Percentiles rank a stretch among this genome's conserved stretches.
phyloP scores from a whole-genome alignment of 2,888 invertebrate genomes.

The Hermaeophaga mercurialis region DNA sequence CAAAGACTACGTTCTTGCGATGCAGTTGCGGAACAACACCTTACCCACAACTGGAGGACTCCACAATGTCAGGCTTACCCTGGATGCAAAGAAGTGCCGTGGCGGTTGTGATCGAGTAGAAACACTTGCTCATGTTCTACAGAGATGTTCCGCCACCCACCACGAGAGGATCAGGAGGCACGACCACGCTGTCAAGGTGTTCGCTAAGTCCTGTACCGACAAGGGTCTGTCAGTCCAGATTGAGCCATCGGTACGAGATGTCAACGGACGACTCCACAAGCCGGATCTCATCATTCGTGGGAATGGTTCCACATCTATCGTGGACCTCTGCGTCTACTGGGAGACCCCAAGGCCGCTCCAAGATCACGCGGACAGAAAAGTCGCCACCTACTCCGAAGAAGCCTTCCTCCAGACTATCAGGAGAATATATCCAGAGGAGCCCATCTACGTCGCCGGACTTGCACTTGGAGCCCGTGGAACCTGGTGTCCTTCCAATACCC shows the following conservation, averaged over 20 bases:
- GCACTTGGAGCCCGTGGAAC: slow-evolving; percentile 23
- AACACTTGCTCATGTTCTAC: slow-evolving; percentile 22
- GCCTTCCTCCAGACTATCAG: slow-evolving; percentile 11
- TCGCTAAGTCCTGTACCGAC: too few relatives aligned
- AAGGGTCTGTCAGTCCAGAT: too few relatives aligned
- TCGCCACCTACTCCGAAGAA: slow-evolving; percentile 15
- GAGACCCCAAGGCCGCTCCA: slow-evolving; percentile 6
- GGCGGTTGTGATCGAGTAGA: slow-evolving; percentile 5
- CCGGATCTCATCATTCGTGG: too few relatives aligned
- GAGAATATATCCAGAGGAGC: background rate
- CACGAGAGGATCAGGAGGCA: too few relatives aligned
- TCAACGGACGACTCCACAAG: background rate
- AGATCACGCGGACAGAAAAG: slow-evolving; percentile 4
- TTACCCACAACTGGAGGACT: slow-evolving; percentile 25
- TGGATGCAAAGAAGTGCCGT: background rate
- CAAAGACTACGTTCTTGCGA: slow-evolving; percentile 19
- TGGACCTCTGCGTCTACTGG: slow-evolving; percentile 19
- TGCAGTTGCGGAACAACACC: slow-evolving; percentile 24
- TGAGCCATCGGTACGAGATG: background rate
- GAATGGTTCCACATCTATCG: background rate
- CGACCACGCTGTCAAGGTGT: slow-evolving; percentile 14
- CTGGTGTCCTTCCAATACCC: slow-evolving; percentile 20
- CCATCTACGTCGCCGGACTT: slow-evolving; percentile 9
- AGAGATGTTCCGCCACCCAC: slow-evolving; percentile 24
- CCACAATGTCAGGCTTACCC: slow-evolving; percentile 9